A percentile compares a stretch with the other conserved stretches of the same genome.
Evolutionary conservation across 2,113 vertebrate genomes (phyloP).

Genomic region (Campylorhamphus procurvoides): DNA sequence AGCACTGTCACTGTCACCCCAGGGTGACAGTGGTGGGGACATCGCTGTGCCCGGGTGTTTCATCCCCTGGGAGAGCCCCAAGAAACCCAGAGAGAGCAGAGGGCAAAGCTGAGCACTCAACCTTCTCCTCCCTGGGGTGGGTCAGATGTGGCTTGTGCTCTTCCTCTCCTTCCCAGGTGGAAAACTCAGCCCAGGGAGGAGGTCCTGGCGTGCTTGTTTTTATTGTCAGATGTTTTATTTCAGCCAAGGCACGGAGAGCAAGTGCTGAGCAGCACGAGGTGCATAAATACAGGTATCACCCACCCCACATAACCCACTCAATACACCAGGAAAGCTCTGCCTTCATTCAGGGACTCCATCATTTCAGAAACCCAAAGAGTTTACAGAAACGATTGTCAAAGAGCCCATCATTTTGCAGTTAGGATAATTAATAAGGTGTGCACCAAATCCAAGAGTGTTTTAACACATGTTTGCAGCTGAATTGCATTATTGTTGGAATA

Average conservation of each 20-base stretch:
- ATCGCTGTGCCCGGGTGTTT: background rate
- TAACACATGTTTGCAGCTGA: conserved; percentile 40
- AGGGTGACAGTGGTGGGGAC: rapidly evolving
- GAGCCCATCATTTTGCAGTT: conserved; percentile 64
- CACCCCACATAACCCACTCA: background rate
- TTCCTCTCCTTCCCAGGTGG: background rate
- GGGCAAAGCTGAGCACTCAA: rapidly evolving
- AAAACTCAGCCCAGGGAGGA: background rate
- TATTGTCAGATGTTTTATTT: background rate
- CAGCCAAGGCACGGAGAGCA: background rate
- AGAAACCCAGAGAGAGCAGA: background rate
- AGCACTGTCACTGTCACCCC: rapidly evolving
- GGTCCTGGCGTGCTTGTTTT: rapidly evolving
- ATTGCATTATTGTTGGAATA: conserved; percentile 57
- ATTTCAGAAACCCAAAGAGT: conserved; percentile 24
- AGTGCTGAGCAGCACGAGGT: background rate
- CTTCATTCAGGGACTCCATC: conserved; percentile 46
- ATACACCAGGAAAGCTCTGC: background rate
- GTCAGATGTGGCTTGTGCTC: rapidly evolving
- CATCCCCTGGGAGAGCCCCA: too few relatives aligned
- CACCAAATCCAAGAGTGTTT: conserved; percentile 42
- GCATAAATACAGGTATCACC: background rate
- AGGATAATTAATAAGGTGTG: conserved; percentile 70
- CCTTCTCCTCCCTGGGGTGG: rapidly evolving
- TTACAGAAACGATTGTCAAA: conserved; percentile 49